Evolutionary conservation across 2,888 invertebrate species (phyloP), one percentile per base, ranked within the genome.

Genomic region (Molorchus minor): DNA sequence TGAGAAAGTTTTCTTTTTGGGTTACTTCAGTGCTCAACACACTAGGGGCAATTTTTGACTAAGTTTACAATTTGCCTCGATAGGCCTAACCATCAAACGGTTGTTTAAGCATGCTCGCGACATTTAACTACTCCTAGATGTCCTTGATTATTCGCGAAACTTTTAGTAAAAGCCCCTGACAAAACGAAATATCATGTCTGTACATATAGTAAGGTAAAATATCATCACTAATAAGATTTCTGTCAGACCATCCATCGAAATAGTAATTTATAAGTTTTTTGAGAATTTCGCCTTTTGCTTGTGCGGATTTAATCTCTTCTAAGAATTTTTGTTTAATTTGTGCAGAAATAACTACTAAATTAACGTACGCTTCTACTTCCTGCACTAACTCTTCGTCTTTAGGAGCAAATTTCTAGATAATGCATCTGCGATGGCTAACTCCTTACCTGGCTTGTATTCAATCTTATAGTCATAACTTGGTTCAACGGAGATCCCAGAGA

Each of bases 41-140:
- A 68, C 3, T 29, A 49, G 38, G 57, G 58, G 47, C 64, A 66
- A 41, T 56, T 58, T 36, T 52, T 46, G 29, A 68, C 45, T 10
- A 64, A 25, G 21, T 30, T 53, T 33, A 43, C 58, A 20, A 62
- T 56, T 36, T 53, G 36, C 2, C 53, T 44, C 3, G 58, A 58
- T 19, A 58, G 38, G 12, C 55, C 55, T 46, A 49, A n/a, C 62
- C 57, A 61, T 47, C 51, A 54, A 25, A 61, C 41, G 19, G 45
- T 20, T 2, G 15, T 45, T 41, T 61, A 58, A n/a, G 56, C 46
- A n/a, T 49, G 13, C 16, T 44, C 53, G 40, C 52, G 7, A 17
- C 52, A 58, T 30, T 53, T 58, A 3, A 52, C 58, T 19, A 64
- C 41, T 1, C 60, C 62, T 29, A 35, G 43, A 43, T 65, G 65